Evolutionary conservation across 1,140 invertebrate species (phyloP).

Genomic region (Calephelis virginiensis): DNA sequence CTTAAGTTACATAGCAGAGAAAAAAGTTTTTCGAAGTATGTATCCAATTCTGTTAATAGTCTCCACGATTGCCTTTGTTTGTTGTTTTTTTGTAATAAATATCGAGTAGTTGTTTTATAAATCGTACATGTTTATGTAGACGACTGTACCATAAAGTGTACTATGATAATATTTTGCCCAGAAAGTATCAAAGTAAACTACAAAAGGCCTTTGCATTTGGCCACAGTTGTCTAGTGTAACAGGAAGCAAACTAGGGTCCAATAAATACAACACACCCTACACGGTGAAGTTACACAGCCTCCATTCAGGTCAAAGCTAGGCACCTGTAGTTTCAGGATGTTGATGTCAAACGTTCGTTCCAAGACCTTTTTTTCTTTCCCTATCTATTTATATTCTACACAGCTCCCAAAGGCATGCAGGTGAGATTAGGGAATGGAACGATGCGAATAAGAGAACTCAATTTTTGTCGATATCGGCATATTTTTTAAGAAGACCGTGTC

Average conservation of each 20-base stretch:
- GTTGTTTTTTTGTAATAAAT: too few relatives aligned
- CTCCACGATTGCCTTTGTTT: too few relatives aligned
- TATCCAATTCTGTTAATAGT: too few relatives aligned
- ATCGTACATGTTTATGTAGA: too few relatives aligned
- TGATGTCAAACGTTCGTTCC: conserved; percentile 4
- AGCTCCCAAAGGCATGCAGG: conserved; percentile 2
- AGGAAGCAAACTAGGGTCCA: not conserved
- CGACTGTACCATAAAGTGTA: too few relatives aligned
- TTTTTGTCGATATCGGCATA: not conserved
- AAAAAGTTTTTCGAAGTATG: too few relatives aligned
- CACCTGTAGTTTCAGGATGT: conserved; percentile 14
- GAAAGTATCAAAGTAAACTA: not conserved
- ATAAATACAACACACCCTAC: not conserved
- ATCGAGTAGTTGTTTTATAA: too few relatives aligned
- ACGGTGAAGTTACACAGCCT: not conserved
- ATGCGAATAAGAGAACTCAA: not conserved
- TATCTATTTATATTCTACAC: conserved; percentile 12
- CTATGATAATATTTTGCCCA: too few relatives aligned
- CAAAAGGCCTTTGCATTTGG: conserved; percentile 1
- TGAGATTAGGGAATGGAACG: conserved; percentile 14
- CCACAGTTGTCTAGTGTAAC: not conserved
- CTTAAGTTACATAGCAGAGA: too few relatives aligned
- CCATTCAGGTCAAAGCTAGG: conserved; percentile 7
- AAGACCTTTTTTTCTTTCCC: conserved; percentile 6
- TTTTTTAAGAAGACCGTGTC: not conserved